Conservation (phyloP, 2,888 invertebrate genomes). For the Eupithecia subfuscata region DNA sequence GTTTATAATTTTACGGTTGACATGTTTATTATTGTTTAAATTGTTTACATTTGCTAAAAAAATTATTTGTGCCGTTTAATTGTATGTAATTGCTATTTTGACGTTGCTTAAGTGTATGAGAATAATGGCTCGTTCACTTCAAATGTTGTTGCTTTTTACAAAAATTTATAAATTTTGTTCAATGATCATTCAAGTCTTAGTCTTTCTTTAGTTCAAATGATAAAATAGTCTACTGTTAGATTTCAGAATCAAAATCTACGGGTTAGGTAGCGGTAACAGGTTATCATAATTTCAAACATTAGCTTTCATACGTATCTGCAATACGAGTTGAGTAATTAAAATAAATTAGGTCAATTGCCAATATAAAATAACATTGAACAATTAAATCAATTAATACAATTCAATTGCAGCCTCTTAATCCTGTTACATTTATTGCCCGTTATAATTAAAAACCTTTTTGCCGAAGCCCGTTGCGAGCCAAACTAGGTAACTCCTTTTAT, state of each 20-base stretch:
- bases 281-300: background rate
- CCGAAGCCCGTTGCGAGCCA: constrained; percentile 41
- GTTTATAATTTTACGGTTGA: background rate
- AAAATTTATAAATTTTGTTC: too few relatives aligned
- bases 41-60: background rate
- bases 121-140: too few relatives aligned
- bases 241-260: background rate
- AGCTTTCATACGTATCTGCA: background rate
- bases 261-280: too few relatives aligned
- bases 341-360: background rate
- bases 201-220: background rate
- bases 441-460: constrained; percentile 50
- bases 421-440: constrained; percentile 39
- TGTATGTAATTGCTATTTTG: background rate
- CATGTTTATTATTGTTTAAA: background rate
- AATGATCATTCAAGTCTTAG: background rate
- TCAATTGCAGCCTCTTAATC: background rate
- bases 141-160: too few relatives aligned
- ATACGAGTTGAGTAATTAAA: background rate
- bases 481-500: constrained; percentile 52
- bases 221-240: background rate
- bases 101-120: background rate
- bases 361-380: constrained; percentile 2
- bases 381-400: constrained; percentile 5
- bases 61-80: background rate